These are phyloP conservation scores for Strongylocentrotus purpuratus DNA, from an alignment of 35 echinoderm and acorn worm genomes.

Conservation along the genomic window DNA sequence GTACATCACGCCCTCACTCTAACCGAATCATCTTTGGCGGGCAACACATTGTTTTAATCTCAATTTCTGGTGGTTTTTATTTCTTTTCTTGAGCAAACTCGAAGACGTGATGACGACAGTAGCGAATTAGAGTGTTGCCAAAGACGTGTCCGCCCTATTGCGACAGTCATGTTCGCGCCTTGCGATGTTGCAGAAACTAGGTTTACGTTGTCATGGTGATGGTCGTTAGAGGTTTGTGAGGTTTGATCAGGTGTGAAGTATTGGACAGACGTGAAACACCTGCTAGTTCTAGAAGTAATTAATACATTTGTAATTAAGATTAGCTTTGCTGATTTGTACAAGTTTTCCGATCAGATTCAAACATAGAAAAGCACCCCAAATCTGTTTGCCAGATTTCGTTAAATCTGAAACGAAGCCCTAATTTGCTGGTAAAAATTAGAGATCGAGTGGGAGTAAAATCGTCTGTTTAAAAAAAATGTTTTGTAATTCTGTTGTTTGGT, in stretches of 20 bases:
- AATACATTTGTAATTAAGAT: neutral
- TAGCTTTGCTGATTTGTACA: neutral
- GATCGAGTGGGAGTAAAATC: too few species aligned
- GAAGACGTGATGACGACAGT: neutral
- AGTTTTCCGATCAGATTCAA: neutral
- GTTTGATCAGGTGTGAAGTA: neutral
- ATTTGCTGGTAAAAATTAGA: too few species aligned
- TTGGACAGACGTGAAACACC: neutral
- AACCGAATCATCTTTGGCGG: neutral
- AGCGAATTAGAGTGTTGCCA: neutral
- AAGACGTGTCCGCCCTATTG: conserved; percentile 29
- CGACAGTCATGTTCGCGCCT: conserved; percentile 25
- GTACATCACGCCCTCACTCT: neutral
- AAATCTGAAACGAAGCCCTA: too few species aligned
- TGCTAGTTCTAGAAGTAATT: neutral
- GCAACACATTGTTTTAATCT: conserved; percentile 10
- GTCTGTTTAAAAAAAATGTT: too few species aligned
- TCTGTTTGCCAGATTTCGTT: neutral
- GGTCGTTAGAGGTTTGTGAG: neutral
- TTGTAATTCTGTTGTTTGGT: too few species aligned
- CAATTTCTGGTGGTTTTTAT: neutral
- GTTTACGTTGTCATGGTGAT: neutral
- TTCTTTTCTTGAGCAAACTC: neutral
- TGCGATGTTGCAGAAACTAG: neutral
- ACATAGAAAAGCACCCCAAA: neutral